These are phyloP conservation scores for Simalia tracyae DNA, from an alignment of 2,797 vertebrate genomes.

Conservation along the genomic window DNA sequence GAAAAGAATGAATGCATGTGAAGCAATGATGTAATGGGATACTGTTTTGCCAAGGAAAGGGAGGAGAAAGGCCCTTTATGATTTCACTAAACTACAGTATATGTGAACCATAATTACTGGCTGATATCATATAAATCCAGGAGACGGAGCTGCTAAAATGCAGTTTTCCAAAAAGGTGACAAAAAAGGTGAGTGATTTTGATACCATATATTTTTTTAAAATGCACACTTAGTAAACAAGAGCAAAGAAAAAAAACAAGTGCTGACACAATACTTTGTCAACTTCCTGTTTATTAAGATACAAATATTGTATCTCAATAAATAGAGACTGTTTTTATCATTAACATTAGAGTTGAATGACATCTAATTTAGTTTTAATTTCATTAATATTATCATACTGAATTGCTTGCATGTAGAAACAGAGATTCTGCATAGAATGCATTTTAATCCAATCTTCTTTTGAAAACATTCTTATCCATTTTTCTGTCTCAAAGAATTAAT, in stretches of 20 bases:
- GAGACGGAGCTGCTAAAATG: slow-evolving; percentile 17
- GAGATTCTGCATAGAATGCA: slow-evolving; percentile 22
- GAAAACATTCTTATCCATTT: slow-evolving; percentile 18
- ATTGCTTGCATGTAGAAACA: slow-evolving; percentile 51
- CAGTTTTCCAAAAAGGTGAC: slow-evolving; percentile 17
- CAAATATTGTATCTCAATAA: slow-evolving; percentile 55
- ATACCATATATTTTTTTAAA: slow-evolving; percentile 23
- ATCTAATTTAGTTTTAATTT: slow-evolving; percentile 73
- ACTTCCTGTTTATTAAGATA: slow-evolving; percentile 14
- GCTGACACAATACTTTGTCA: slow-evolving; percentile 38
- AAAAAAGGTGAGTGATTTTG: not conserved
- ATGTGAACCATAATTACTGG: slow-evolving; percentile 25
- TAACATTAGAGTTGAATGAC: slow-evolving; percentile 65
- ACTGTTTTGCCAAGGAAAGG: slow-evolving; percentile 29
- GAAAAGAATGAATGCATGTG: slow-evolving; percentile 73
- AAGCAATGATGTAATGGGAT: slow-evolving; percentile 83
- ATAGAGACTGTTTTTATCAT: slow-evolving; percentile 69
- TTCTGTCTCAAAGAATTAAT: slow-evolving; percentile 28
- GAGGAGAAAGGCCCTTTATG: not conserved
- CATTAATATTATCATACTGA: slow-evolving; percentile 62
- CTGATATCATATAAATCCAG: slow-evolving; percentile 28
- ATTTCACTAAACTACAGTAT: slow-evolving; percentile 6
- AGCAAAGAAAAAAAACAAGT: not conserved
- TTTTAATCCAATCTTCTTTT: slow-evolving; percentile 42
- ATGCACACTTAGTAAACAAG: not conserved